Percentiles rank a stretch among this genome's conserved stretches.
phyloP scores from a whole-genome alignment of 2,113 vertebrate species.

The Phasianus colchicus region DNA sequence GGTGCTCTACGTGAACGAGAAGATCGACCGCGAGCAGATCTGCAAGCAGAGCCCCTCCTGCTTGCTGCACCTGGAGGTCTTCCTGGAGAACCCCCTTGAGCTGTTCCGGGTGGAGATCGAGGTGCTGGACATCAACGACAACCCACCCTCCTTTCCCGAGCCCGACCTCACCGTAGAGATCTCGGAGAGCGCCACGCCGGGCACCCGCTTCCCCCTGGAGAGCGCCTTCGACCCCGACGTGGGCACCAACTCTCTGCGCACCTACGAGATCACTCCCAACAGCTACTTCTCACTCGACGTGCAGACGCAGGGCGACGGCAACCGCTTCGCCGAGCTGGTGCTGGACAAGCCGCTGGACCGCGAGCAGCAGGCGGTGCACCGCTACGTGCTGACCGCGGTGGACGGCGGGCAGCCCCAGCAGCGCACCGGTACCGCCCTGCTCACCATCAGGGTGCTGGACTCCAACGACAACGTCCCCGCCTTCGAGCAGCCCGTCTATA shows the following conservation, averaged over 20 bases:
- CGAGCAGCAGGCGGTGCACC: conserved; percentile 95
- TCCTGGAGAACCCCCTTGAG: conserved; percentile 95
- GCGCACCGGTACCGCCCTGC: conserved; percentile 93
- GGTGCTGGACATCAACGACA: conserved; percentile 97
- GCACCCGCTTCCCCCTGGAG: conserved; percentile 95
- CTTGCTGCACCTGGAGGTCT: conserved; percentile 96
- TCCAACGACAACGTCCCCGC: conserved; percentile 97
- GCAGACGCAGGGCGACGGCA: conserved; percentile 95
- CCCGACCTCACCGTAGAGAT: conserved; percentile 96
- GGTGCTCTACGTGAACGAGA: conserved; percentile 91
- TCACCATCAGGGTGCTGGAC: conserved; percentile 94
- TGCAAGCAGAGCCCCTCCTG: conserved; percentile 94
- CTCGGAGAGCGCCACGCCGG: conserved; percentile 96
- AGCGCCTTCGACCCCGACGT: conserved; percentile 98
- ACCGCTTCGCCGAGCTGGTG: conserved; percentile 95
- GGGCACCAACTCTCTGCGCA: conserved; percentile 95
- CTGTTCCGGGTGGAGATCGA: conserved; percentile 97
- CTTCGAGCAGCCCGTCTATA: conserved; percentile 95
- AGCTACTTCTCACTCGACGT: conserved; percentile 95
- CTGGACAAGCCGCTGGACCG: conserved; percentile 93
- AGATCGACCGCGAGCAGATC: conserved; percentile 95
- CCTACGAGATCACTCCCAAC: conserved; percentile 96
- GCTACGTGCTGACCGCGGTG: conserved; percentile 96
- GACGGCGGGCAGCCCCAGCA: conserved; percentile 92
- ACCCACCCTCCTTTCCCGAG: conserved; percentile 94